Evolutionary conservation across 2,888 invertebrate genomes (phyloP), one percentile per base, ranked within the genome.

Genomic region (Ferdinandea cuprea): DNA sequence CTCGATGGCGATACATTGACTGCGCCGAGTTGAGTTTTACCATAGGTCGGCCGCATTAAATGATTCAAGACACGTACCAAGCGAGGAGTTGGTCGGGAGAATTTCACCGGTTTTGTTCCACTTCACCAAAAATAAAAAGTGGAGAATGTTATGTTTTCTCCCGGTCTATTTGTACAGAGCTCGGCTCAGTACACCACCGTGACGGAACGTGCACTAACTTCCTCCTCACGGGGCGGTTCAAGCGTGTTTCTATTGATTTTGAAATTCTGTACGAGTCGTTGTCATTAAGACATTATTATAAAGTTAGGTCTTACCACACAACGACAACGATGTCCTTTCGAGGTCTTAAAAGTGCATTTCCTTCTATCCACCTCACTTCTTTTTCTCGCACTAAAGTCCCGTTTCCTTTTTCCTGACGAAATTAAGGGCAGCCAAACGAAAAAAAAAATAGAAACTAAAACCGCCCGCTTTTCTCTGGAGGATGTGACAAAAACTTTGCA

Each of bases 281-380:
- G 83, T 78, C 78, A 83, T 83, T 83, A 83, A 83, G 83, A 83
- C 83, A 78, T 83, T 83, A 83, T 83, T 83, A 83, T 83, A 83
- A 83, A 83, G 83, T 83, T 83, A 72, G 83, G 83, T 73, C 72
- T 83, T 83, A 72, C 78, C 78, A 30, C 78, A 30, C 72, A 72
- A 78, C 78, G 78, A 71, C n/a, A n/a, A n/a, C 83, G 66, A 78
- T 52, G 65, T 66, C 71, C 69, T 80, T 80, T 69, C 40, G 52
- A 37, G 76, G 77, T 81, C 76, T 81, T 81, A 81, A 81, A 81
- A 81, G 58, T 81, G 77, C 81, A 81, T 81, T 81, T 76, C 44
- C 69, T 66, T n/a, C 40, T 28, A 11, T 6, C 32, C 50, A 48
- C 21, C 54, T 59, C 44, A 52, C n/a, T n/a, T 50, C 4, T n/a